These are phyloP conservation scores for Eidolon dupreanum DNA, from an alignment of 2,797 vertebrate genomes.

Conservation along the genomic window DNA sequence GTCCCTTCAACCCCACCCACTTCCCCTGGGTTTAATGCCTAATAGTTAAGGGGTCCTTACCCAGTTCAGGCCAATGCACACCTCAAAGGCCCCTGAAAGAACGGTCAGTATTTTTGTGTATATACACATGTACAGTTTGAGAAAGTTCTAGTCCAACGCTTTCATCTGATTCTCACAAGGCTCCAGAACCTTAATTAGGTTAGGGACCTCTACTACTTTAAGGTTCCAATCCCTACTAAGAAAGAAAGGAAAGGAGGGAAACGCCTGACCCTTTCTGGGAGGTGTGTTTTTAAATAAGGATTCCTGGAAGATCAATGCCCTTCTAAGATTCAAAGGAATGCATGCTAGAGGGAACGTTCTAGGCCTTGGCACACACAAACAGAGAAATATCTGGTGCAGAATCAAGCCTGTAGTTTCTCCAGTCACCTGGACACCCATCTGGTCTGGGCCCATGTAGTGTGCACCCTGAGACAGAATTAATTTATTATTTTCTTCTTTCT, in stretches of 20 bases:
- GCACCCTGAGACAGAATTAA: not conserved
- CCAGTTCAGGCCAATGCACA: not conserved
- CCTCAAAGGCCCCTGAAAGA: not conserved
- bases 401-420: not conserved
- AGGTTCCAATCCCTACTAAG: not conserved
- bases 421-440: not conserved
- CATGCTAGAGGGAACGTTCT: not conserved
- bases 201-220: not conserved
- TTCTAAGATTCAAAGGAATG: conserved; percentile 32
- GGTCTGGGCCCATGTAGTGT: too few relatives aligned
- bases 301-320: not conserved
- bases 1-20: too few relatives aligned
- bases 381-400: not conserved
- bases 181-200: not conserved
- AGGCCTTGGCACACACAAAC: not conserved
- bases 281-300: not conserved
- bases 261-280: not conserved
- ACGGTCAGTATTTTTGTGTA: not conserved
- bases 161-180: not conserved
- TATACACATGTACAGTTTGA: not conserved
- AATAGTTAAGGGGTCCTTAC: not conserved
- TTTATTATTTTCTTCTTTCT: not conserved
- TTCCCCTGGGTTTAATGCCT: not conserved
- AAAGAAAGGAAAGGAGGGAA: not conserved
- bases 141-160: not conserved